Conservation (phyloP, 2,888 invertebrate species). For the Lepidocyrtoides sp. region DNA sequence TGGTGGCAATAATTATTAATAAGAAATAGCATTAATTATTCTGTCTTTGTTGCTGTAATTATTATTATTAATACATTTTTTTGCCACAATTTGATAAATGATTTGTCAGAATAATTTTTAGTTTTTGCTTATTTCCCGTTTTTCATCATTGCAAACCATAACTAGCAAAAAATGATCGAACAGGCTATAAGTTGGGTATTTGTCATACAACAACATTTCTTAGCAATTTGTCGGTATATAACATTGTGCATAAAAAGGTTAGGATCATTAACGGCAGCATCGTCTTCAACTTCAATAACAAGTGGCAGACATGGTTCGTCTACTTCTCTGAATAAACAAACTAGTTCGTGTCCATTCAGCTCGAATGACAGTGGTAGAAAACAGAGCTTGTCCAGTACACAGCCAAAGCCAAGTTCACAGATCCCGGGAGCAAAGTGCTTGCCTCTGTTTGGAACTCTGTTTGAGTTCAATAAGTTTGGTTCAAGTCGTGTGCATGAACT, state of each 20-base stretch:
- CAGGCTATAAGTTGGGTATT: conserved; percentile 45
- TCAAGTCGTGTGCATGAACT: conserved; percentile 17
- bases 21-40: neutral
- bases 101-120: neutral
- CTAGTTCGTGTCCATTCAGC: neutral
- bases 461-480: conserved; percentile 65
- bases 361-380: conserved; percentile 16
- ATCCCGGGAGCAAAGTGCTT: conserved; percentile 71
- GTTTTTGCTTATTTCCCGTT: neutral
- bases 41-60: neutral
- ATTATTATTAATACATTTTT: neutral
- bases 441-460: conserved; percentile 60
- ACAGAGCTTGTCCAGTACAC: neutral
- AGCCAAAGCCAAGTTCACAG: conserved; percentile 42
- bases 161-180: conserved; percentile 46
- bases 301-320: neutral
- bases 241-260: conserved; percentile 41
- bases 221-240: conserved; percentile 44
- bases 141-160: neutral
- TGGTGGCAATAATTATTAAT: conserved; percentile 30
- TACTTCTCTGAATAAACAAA: neutral
- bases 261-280: conserved; percentile 7
- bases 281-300: conserved; percentile 3
- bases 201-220: conserved; percentile 41
- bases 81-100: neutral